A percentile compares a stretch with the other conserved stretches of the same genome.
Conservation (phyloP, 2,113 vertebrate genomes). For the Amazona vittata region DNA sequence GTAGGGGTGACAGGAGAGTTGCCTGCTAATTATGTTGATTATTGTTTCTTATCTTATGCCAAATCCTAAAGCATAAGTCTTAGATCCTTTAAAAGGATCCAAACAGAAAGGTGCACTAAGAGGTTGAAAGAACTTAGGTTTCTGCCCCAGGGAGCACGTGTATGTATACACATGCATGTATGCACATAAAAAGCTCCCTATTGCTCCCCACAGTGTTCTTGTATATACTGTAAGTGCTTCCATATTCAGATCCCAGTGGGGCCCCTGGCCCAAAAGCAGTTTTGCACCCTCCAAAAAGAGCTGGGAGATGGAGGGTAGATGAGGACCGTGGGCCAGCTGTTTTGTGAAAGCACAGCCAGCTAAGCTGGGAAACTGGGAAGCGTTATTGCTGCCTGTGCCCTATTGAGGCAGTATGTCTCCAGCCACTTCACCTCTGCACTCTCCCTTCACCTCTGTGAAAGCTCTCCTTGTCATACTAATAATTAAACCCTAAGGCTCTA, state of each 20-base stretch:
- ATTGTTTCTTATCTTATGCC: not conserved
- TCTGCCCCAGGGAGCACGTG: not conserved
- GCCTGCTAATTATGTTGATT: not conserved
- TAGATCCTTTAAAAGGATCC: not conserved
- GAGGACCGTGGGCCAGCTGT: not conserved
- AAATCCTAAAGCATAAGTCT: not conserved
- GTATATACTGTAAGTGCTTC: not conserved
- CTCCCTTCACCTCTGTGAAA: conserved; percentile 33
- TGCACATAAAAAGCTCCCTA: not conserved
- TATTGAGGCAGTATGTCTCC: conserved; percentile 3
- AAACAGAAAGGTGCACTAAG: not conserved
- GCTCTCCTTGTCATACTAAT: conserved; percentile 25
- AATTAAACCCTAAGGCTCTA: conserved; percentile 47
- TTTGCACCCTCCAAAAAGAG: not conserved
- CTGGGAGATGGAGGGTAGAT: not conserved
- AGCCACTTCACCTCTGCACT: conserved; percentile 55
- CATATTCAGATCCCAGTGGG: not conserved
- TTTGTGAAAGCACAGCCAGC: not conserved
- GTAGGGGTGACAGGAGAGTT: not conserved
- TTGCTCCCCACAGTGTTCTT: not conserved
- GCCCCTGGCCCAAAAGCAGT: not conserved
- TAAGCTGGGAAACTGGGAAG: not conserved
- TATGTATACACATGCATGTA: not conserved
- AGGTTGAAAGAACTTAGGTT: not conserved
- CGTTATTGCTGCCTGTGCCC: not conserved